A percentile compares a stretch with the other conserved stretches of the same genome.
Conservation (phyloP, 2,113 vertebrate species). For the Myrmecobius fasciatus region DNA sequence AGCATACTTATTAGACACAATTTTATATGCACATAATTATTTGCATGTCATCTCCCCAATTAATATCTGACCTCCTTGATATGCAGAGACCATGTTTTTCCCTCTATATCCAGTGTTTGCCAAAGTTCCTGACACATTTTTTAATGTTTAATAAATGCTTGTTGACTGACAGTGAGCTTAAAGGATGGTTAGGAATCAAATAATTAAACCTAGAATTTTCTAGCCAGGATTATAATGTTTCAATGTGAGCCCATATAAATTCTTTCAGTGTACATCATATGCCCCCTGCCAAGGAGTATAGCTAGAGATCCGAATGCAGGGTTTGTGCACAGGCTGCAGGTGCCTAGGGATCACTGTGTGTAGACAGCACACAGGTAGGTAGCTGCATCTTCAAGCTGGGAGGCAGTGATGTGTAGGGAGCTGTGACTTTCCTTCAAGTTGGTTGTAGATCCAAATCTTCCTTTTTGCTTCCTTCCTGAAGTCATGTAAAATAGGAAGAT, state of each 20-base stretch:
- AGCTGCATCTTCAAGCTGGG: slow-evolving; percentile 27
- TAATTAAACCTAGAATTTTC: background rate
- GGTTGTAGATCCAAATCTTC: background rate
- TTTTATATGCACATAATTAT: background rate
- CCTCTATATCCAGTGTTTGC: background rate
- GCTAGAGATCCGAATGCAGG: background rate
- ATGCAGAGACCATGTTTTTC: background rate
- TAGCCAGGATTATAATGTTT: background rate
- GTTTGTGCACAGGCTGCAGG: background rate
- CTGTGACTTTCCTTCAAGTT: background rate
- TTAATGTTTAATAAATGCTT: background rate
- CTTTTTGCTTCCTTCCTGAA: background rate
- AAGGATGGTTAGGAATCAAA: background rate
- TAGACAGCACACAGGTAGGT: background rate
- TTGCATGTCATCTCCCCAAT: background rate
- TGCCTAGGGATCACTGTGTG: background rate
- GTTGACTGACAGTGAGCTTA: background rate
- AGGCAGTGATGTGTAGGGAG: background rate
- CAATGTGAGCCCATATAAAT: background rate
- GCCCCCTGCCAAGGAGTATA: background rate
- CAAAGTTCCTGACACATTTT: background rate
- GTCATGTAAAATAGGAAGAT: background rate
- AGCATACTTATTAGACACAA: background rate
- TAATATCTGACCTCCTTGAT: background rate
- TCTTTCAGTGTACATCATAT: background rate